Percentiles rank a stretch among this genome's conserved stretches.
Conservation (phyloP, 2,113 vertebrate species). For the Trogon melanurus region DNA sequence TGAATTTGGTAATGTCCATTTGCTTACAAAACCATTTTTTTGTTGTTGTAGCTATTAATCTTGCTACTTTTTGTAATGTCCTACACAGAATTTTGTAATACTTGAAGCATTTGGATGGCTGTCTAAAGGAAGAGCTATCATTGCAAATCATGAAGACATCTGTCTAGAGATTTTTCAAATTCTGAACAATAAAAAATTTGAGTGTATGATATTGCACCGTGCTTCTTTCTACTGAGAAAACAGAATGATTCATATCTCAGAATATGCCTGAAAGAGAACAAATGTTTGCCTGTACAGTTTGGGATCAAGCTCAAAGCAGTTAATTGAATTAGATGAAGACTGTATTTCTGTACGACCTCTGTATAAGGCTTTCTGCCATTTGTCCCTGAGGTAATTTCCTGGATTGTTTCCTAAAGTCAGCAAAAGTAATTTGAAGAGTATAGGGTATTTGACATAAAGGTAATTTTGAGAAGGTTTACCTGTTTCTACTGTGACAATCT, state of each 20-base stretch:
- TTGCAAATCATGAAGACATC: background rate
- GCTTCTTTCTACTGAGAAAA: background rate
- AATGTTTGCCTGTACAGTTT: background rate
- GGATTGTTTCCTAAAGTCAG: background rate
- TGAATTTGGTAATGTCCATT: background rate
- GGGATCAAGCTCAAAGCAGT: background rate
- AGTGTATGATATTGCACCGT: accelerated
- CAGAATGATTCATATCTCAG: background rate
- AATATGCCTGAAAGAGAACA: conserved; percentile 4
- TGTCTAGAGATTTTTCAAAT: background rate
- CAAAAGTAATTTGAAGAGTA: background rate
- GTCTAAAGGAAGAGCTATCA: background rate
- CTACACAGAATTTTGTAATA: background rate
- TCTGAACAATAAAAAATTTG: background rate
- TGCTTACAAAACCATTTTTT: background rate
- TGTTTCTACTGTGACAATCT: background rate
- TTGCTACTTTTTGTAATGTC: background rate
- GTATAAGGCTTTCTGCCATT: background rate
- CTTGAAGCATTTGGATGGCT: background rate
- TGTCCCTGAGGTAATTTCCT: background rate
- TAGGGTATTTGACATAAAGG: background rate
- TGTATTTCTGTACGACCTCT: background rate
- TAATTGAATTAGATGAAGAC: conserved; percentile 39
- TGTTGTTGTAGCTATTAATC: background rate
- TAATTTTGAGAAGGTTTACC: background rate